Conservation (phyloP, 2,888 invertebrate species). For the Blomia tropicalis region DNA sequence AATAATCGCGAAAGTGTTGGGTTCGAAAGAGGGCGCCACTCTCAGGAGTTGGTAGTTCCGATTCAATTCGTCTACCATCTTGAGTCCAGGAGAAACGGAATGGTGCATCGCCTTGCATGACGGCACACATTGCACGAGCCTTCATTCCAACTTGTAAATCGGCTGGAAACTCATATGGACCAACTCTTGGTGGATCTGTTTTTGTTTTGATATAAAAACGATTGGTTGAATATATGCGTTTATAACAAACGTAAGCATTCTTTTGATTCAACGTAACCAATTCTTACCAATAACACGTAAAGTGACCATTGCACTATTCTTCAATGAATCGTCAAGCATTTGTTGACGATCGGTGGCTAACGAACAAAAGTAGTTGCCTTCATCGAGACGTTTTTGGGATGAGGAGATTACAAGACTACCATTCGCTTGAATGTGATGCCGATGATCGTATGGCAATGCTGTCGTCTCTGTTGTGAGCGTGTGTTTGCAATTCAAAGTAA, state of each 20-base stretch:
- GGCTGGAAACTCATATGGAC: constrained; percentile 23
- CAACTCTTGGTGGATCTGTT: constrained; percentile 18
- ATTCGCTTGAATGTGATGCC: constrained; percentile 15
- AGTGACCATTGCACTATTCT: constrained; percentile 9
- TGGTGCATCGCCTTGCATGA: constrained; percentile 21
- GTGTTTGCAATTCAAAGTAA: background rate
- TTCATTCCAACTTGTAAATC: constrained; percentile 25
- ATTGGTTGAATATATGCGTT: background rate
- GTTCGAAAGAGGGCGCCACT: constrained; percentile 9
- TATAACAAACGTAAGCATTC: background rate
- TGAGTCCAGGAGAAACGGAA: constrained; percentile 22
- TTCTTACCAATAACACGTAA: constrained; percentile 4
- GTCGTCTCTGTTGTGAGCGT: background rate
- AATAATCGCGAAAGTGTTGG: constrained; percentile 20
- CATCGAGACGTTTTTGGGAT: constrained; percentile 11
- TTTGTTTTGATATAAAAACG: too few species aligned
- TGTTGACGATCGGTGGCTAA: background rate
- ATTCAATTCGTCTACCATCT: constrained; percentile 11
- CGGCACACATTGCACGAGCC: constrained; percentile 22
- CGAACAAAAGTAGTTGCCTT: constrained; percentile 18
- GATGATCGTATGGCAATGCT: constrained; percentile 14
- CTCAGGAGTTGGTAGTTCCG: constrained; percentile 1
- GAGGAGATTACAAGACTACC: constrained; percentile 6
- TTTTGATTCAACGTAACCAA: background rate
- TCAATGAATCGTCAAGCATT: background rate